A percentile compares a stretch with the other conserved stretches of the same genome.
phyloP scores from a whole-genome alignment of 2,113 vertebrate genomes.

The Aegotheles bennettii region DNA sequence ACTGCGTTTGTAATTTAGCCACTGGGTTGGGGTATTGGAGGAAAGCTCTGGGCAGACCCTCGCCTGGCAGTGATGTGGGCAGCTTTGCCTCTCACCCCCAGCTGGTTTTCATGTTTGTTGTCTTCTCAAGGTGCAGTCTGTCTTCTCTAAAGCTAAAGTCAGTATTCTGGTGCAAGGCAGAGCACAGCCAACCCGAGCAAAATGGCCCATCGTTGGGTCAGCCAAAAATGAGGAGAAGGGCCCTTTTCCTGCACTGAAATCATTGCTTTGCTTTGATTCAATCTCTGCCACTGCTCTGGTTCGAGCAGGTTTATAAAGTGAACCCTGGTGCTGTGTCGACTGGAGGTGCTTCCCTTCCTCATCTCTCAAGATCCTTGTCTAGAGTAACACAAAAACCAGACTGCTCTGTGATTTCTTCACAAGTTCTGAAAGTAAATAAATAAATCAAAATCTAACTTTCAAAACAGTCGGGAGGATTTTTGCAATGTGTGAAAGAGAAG shows the following conservation, averaged over 20 bases:
- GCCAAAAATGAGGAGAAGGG: background rate
- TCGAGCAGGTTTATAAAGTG: background rate
- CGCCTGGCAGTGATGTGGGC: background rate
- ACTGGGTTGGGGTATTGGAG: background rate
- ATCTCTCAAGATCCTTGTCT: background rate
- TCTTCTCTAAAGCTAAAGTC: background rate
- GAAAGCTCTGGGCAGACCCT: background rate
- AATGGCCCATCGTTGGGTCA: background rate
- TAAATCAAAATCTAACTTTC: background rate
- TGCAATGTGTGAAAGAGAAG: background rate
- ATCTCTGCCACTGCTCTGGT: background rate
- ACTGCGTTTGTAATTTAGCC: background rate
- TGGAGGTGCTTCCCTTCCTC: background rate
- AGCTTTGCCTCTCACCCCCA: background rate
- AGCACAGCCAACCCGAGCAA: background rate
- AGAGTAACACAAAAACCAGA: background rate
- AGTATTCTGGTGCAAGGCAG: background rate
- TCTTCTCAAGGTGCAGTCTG: background rate
- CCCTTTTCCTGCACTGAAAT: background rate
- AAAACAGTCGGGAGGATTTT: background rate
- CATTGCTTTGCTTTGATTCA: background rate
- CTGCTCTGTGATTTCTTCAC: background rate
- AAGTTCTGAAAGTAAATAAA: background rate
- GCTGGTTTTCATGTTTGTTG: background rate
- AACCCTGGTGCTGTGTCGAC: rapidly evolving